Evolutionary conservation across 2,888 invertebrate species (phyloP), one percentile per base, ranked within the genome.

Genomic region (Diaperis boleti): DNA sequence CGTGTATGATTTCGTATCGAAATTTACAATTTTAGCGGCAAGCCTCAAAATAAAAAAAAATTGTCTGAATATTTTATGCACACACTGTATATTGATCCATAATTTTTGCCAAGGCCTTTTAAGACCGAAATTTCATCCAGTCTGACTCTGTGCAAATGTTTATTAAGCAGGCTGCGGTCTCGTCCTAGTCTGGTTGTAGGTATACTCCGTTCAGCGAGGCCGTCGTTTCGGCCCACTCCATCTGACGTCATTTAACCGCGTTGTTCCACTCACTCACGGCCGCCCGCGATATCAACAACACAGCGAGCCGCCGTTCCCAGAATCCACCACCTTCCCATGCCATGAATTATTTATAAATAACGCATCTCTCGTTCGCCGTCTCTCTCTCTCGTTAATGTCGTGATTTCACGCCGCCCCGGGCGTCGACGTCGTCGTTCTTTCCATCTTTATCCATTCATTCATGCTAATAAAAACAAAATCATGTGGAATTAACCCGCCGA

Each of bases 261-360:
- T 26, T 37, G 52, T 52, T 35, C 54, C 54, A 37, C 54, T 54
- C 50, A 59, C 39, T 54, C 54, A 60, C 45, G 60, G 60, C 45
- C 60, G 60, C 54, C 60, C 52, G 54, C 60, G 54, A 60, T 60
- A 60, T 49, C 49, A 29, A 49, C 49, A 49, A 47, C 49, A 49
- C 47, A 49, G 44, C 54, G 45, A 45, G 22, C 35, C 47, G 47
- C 62, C 55, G 47, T 62, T 62, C 62, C 55, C 62, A 62, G 62
- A 62, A 62, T 49, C 56, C 55, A 62, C 55, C 62, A 56, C 62
- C 55, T 54, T 52, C 44, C 42, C 55, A 62, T 62, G 62, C 42
- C 55, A 62, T 62, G 62, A 56, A 56, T 62, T 62, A 62, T 62
- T 62, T 62, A 62, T 62, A 62, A 62, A 62, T 47, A 49, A 33